Evolutionary conservation across 2,888 invertebrate genomes (phyloP).

Genomic region (Eristalis intricaria): DNA sequence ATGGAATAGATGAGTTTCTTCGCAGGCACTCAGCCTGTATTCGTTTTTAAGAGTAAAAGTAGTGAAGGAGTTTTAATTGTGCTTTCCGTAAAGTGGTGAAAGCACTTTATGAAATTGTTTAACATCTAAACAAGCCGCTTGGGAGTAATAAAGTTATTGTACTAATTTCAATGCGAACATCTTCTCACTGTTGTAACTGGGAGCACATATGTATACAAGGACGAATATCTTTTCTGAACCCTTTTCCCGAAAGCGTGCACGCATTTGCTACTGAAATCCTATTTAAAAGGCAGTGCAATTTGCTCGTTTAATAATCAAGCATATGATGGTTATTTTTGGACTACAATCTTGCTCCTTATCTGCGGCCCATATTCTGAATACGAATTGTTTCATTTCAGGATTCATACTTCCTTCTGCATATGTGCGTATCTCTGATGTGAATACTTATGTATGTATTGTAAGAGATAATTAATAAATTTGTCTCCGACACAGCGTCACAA

Average conservation of each 20-base stretch:
- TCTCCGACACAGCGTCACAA: constrained; percentile 9
- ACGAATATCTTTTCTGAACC: background rate
- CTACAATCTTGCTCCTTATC: constrained; percentile 26
- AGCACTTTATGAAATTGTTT: constrained; percentile 39
- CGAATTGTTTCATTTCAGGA: constrained; percentile 51
- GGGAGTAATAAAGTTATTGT: constrained; percentile 64
- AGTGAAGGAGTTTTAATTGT: background rate
- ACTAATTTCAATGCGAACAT: constrained; percentile 30
- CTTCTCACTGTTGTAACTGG: background rate
- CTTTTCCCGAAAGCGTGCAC: constrained; percentile 33
- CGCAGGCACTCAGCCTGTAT: too few species aligned
- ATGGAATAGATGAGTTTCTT: too few species aligned
- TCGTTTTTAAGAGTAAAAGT: too few species aligned
- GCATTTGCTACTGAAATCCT: background rate
- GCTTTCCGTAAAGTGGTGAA: constrained; percentile 7
- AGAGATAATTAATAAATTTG: constrained; percentile 61
- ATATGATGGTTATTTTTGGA: constrained; percentile 52
- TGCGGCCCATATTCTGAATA: constrained; percentile 30
- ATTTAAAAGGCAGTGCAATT: constrained; percentile 22
- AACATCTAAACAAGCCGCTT: constrained; percentile 42
- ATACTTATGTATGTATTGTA: background rate
- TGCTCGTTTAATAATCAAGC: constrained; percentile 40
- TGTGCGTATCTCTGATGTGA: background rate
- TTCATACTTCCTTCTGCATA: background rate
- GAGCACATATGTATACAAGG: background rate